phyloP scores from a whole-genome alignment of 2,888 invertebrate genomes.

The Tiphia femorata region DNA sequence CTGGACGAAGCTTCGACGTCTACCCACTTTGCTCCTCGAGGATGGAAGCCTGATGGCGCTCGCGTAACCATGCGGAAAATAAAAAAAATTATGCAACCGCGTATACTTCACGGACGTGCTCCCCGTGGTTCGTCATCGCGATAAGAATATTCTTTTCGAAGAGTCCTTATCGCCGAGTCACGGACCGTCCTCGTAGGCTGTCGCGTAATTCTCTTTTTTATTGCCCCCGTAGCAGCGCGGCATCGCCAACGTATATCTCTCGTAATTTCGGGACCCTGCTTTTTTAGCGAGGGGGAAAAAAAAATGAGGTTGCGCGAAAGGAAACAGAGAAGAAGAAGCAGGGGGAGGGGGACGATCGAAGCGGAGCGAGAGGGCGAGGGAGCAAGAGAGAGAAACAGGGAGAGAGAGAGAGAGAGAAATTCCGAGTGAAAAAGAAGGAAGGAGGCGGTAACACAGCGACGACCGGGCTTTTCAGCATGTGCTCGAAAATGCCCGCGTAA shows the following conservation, averaged over 20 bases:
- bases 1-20: conserved; percentile 30
- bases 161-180: conserved; percentile 31
- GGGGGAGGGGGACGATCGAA: conserved; percentile 6
- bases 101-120: too few relatives aligned
- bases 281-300: conserved; percentile 1
- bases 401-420: background rate
- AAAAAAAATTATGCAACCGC: too few relatives aligned
- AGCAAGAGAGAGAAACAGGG: background rate
- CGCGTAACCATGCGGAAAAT: too few relatives aligned
- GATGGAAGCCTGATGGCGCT: too few relatives aligned
- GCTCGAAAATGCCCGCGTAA: background rate
- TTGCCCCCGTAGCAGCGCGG: conserved; percentile 21
- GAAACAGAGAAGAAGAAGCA: background rate
- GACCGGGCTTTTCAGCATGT: conserved; percentile 28
- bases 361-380: background rate
- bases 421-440: background rate
- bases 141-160: too few relatives aligned
- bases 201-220: conserved; percentile 34
- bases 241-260: conserved; percentile 12
- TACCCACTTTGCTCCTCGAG: too few relatives aligned
- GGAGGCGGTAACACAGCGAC: background rate
- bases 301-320: too few relatives aligned
- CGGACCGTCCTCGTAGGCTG: conserved; percentile 12
- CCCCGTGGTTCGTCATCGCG: too few relatives aligned
- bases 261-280: too few relatives aligned